Conservation (phyloP, 2,888 invertebrate genomes). For the Plagiodera versicolora region DNA sequence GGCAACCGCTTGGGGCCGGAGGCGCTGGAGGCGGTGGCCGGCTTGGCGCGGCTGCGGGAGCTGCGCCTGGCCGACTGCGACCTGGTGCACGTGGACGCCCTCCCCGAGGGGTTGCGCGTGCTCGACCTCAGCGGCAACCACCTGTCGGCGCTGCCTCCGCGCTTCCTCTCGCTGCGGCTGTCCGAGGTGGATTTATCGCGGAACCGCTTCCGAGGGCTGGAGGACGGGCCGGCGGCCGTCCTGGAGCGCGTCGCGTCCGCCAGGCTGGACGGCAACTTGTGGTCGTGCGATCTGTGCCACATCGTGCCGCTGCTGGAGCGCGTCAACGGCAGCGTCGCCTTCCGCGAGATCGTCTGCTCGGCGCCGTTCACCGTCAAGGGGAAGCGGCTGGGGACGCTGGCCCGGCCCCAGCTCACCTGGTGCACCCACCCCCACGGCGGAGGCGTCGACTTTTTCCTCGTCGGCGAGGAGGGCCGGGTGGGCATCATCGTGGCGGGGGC, state of each 20-base stretch:
- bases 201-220: constrained; percentile 69
- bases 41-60: constrained; percentile 59
- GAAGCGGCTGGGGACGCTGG: constrained; percentile 51
- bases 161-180: constrained; percentile 60
- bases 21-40: constrained; percentile 58
- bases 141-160: constrained; percentile 59
- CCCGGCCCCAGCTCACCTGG: constrained; percentile 55
- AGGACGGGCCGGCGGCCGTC: constrained; percentile 55
- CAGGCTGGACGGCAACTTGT: constrained; percentile 64
- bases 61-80: constrained; percentile 64
- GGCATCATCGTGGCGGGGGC: constrained; percentile 59
- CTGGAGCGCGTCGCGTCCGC: constrained; percentile 42
- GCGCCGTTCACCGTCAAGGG: constrained; percentile 64
- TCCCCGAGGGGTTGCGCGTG: constrained; percentile 59
- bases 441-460: constrained; percentile 54
- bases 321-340: constrained; percentile 57
- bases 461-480: constrained; percentile 61
- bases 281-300: constrained; percentile 71
- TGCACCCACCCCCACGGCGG: constrained; percentile 60
- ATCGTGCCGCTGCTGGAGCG: constrained; percentile 64
- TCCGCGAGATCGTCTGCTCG: constrained; percentile 61
- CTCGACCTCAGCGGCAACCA: constrained; percentile 75
- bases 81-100: constrained; percentile 60
- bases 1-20: constrained; percentile 66
- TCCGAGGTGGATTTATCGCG: constrained; percentile 71